Conservation (phyloP, 2,797 vertebrate species). For the Cuculus canorus region DNA sequence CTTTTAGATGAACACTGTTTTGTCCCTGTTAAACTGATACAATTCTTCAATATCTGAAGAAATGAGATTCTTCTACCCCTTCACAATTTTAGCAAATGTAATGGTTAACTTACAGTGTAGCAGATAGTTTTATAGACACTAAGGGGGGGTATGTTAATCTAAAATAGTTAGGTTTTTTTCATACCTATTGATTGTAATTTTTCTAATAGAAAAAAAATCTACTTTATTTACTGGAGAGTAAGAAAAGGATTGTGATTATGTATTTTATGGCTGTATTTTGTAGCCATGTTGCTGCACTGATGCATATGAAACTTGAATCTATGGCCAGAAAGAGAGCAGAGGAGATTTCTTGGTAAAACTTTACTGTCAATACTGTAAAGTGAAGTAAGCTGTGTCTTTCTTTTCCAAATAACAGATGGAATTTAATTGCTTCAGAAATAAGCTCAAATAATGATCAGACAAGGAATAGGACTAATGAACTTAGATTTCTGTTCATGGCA, state of each 20-base stretch:
- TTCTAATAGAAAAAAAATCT: not conserved
- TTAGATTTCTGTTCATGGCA: not conserved
- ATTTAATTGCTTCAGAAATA: constrained; percentile 37
- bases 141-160: not conserved
- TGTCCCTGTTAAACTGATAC: not conserved
- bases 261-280: not conserved
- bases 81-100: not conserved
- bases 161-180: not conserved
- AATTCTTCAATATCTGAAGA: not conserved
- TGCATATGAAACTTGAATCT: not conserved
- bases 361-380: not conserved
- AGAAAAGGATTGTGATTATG: not conserved
- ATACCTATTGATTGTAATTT: not conserved
- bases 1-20: not conserved
- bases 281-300: not conserved
- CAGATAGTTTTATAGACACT: not conserved
- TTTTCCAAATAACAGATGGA: constrained; percentile 16
- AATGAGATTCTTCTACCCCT: not conserved
- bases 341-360: not conserved
- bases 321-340: not conserved
- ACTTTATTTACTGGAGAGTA: not conserved
- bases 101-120: not conserved
- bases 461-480: not conserved
- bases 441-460: constrained; percentile 24
- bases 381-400: not conserved